A percentile compares a stretch with the other conserved stretches of the same genome.
phyloP scores from a whole-genome alignment of 2,797 vertebrate species.

The Eidolon dupreanum region DNA sequence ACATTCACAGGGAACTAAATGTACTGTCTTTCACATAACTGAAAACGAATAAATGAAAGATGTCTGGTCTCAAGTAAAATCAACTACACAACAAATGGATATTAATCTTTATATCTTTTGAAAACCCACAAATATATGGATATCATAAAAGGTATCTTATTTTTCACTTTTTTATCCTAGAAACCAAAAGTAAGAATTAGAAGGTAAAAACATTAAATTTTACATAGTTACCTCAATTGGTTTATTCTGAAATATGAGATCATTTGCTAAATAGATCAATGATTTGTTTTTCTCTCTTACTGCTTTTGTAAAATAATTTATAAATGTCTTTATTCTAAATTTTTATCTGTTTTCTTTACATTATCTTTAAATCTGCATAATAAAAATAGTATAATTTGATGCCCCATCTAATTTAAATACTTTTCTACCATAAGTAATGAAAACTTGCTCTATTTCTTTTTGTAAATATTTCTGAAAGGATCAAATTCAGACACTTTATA shows the following conservation, averaged over 20 bases:
- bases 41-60: slow-evolving; percentile 47
- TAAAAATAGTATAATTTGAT: not conserved
- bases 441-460: slow-evolving; percentile 40
- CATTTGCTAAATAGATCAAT: not conserved
- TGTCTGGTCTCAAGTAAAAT: slow-evolving; percentile 1
- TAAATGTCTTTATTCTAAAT: slow-evolving; percentile 5
- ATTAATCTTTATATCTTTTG: not conserved
- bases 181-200: not conserved
- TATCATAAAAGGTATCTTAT: not conserved
- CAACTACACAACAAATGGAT: not conserved
- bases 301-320: slow-evolving; percentile 30
- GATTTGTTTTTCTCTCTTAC: not conserved
- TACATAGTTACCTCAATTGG: not conserved
- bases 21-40: slow-evolving; percentile 51
- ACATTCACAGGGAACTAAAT: slow-evolving; percentile 64
- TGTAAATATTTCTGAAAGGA: slow-evolving; percentile 29
- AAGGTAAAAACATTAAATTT: not conserved
- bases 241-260: not conserved
- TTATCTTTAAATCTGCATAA: not conserved
- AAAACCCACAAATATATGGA: not conserved
- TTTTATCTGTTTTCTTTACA: slow-evolving; percentile 32
- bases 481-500: not conserved
- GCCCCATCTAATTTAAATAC: not conserved
- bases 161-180: not conserved
- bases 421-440: not conserved